phyloP scores from a whole-genome alignment of 2,888 invertebrate species.

The Lycocerus yunnanus region DNA sequence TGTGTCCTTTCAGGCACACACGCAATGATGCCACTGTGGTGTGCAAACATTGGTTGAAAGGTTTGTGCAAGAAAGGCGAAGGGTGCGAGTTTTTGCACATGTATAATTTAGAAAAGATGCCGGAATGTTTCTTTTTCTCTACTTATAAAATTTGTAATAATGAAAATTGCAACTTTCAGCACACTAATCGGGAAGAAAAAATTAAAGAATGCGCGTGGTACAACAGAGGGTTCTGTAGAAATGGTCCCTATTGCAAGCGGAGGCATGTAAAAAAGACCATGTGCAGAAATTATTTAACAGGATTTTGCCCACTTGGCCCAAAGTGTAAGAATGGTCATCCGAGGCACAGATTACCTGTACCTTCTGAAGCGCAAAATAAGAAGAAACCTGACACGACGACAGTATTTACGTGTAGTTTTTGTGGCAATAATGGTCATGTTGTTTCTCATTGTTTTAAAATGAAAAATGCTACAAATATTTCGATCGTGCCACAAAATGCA shows the following conservation, averaged over 20 bases:
- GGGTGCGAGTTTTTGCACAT: slow-evolving; percentile 99
- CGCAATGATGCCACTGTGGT: slow-evolving; percentile 97
- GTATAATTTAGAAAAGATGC: slow-evolving; percentile 99
- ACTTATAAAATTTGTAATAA: slow-evolving; percentile 99
- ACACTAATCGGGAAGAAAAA: slow-evolving; percentile 99
- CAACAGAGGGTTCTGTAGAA: slow-evolving; percentile 87
- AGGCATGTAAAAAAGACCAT: no score
- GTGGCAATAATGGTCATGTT: slow-evolving; percentile 96
- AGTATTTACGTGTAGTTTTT: slow-evolving; percentile 89
- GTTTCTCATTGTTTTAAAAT: slow-evolving; percentile 91
- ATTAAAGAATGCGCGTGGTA: slow-evolving; percentile 98
- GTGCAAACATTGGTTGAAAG: slow-evolving; percentile 99
- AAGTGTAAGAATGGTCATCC: no score
- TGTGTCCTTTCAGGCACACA: slow-evolving; percentile 96
- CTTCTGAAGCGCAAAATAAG: slow-evolving; percentile 80
- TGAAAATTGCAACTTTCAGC: slow-evolving; percentile 98
- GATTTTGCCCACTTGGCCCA: no score
- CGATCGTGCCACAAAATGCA: slow-evolving; percentile 13
- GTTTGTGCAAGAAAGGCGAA: slow-evolving; percentile 99
- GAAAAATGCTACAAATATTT: slow-evolving; percentile 57
- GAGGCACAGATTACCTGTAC: no score
- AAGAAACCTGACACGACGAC: slow-evolving; percentile 74
- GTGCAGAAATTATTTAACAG: no score
- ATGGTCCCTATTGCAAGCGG: no score
- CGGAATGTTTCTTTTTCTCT: slow-evolving; percentile 99